These are phyloP conservation scores for Branchinecta lynchi DNA, from an alignment of 1,140 invertebrate species.

Conservation along the genomic window DNA sequence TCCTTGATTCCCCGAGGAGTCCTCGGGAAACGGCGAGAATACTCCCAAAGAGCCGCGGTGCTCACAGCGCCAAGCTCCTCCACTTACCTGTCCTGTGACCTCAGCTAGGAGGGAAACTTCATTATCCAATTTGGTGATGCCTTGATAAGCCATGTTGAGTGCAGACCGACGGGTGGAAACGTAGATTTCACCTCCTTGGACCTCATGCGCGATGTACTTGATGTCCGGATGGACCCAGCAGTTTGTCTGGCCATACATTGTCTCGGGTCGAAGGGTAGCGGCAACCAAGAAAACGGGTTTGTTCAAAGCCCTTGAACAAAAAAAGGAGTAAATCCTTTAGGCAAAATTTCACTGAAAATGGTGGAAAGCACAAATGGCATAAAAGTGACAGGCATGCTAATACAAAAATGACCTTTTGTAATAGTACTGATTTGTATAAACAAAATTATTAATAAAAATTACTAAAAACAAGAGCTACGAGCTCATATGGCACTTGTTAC, in stretches of 20 bases:
- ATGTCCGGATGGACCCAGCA: constrained; percentile 96
- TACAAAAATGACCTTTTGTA: no score
- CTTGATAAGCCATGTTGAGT: constrained; percentile 91
- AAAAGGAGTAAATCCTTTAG: constrained; percentile 19
- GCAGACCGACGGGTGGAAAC: constrained; percentile 75
- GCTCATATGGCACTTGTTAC: no score
- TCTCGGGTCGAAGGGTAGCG: constrained; percentile 94
- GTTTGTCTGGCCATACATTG: constrained; percentile 99
- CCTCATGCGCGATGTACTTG: constrained; percentile 69
- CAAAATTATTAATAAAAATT: no score
- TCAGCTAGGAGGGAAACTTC: constrained; percentile 52
- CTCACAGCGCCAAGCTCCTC: neutral
- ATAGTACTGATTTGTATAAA: no score
- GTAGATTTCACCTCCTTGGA: constrained; percentile 47
- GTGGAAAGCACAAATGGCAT: constrained; percentile 10
- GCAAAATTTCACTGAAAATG: neutral
- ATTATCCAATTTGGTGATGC: constrained; percentile 64
- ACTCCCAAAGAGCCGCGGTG: neutral
- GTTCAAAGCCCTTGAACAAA: constrained; percentile 36
- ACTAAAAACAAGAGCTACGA: no score
- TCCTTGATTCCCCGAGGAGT: no score
- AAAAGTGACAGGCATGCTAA: neutral
- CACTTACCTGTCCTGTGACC: constrained; percentile 50
- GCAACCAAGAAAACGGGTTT: constrained; percentile 72
- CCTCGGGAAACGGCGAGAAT: no score